Percentiles rank a stretch among this genome's conserved stretches.
These are phyloP conservation scores for Tragelaphus strepsiceros DNA, from an alignment of 2,113 vertebrate species.

Conservation along the genomic window DNA sequence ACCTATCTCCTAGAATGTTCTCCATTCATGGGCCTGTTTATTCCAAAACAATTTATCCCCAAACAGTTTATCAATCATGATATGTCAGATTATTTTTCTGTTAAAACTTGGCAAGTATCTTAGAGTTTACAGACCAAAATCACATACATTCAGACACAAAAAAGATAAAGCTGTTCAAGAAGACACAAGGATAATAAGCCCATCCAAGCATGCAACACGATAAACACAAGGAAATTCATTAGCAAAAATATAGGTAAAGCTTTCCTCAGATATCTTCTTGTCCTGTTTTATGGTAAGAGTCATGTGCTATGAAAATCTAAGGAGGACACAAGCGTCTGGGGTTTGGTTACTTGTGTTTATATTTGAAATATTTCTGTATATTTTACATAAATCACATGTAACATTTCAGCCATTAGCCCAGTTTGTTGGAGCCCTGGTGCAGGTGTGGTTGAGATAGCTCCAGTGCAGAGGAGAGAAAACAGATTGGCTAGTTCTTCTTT, in stretches of 20 bases:
- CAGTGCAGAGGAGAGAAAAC: not conserved
- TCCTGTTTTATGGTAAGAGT: constrained; percentile 2
- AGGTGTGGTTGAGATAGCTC: not conserved
- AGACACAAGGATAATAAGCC: constrained; percentile 41
- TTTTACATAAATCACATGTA: not conserved
- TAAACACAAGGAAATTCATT: constrained; percentile 46
- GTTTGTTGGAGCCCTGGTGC: not conserved
- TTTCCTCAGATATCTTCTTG: constrained; percentile 29
- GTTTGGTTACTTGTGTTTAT: not conserved
- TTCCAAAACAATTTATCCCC: constrained; percentile 17
- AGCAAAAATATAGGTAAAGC: constrained; percentile 6
- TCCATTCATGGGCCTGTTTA: not conserved
- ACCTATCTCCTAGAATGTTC: constrained; percentile 2
- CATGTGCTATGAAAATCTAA: not conserved
- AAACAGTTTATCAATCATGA: constrained; percentile 48
- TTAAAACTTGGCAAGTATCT: constrained; percentile 47
- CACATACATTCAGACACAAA: constrained; percentile 18
- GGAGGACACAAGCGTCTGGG: not conserved
- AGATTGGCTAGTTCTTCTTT: not conserved
- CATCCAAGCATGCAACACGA: not conserved
- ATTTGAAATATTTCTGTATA: constrained; percentile 3
- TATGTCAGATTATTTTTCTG: constrained; percentile 10
- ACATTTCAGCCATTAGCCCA: not conserved
- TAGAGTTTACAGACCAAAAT: constrained; percentile 47
- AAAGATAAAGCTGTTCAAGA: constrained; percentile 16